Conservation (phyloP, 1,140 invertebrate species). For the Caligus rogercresseyi region DNA sequence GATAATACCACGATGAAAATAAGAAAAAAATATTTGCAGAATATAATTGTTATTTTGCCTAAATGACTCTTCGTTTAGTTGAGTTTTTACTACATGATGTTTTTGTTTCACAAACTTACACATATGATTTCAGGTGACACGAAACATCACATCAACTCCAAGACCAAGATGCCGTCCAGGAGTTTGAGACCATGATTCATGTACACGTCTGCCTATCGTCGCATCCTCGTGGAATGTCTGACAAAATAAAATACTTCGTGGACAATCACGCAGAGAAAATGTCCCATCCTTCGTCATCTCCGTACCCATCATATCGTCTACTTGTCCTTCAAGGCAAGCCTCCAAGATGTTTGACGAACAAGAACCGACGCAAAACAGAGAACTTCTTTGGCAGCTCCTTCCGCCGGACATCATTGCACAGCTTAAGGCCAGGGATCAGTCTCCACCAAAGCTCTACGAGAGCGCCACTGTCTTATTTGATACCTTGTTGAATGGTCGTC, state of each 20-base stretch:
- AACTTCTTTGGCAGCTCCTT: neutral
- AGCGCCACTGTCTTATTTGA: slow-evolving; percentile 1
- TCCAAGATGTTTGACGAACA: slow-evolving; percentile 3
- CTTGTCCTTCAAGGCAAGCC: neutral
- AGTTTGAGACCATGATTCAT: slow-evolving; percentile 11
- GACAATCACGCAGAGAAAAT: neutral
- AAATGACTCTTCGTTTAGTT: no score
- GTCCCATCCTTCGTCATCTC: neutral
- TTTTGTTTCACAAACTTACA: no score
- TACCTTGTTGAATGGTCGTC: slow-evolving; percentile 5
- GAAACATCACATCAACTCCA: neutral
- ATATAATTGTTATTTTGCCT: no score
- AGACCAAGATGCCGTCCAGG: neutral
- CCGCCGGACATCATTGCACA: neutral
- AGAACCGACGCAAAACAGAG: neutral
- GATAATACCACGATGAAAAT: no score
- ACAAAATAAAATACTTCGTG: neutral
- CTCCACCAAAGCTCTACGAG: slow-evolving; percentile 2
- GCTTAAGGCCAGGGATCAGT: neutral
- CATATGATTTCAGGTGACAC: neutral
- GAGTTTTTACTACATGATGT: no score
- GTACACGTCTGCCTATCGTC: neutral
- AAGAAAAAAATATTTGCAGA: no score
- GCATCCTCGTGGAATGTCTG: neutral
- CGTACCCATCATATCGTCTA: slow-evolving; percentile 1